Evolutionary conservation across 2,888 invertebrate species (phyloP).

Genomic region (Phymatocera aterrima): DNA sequence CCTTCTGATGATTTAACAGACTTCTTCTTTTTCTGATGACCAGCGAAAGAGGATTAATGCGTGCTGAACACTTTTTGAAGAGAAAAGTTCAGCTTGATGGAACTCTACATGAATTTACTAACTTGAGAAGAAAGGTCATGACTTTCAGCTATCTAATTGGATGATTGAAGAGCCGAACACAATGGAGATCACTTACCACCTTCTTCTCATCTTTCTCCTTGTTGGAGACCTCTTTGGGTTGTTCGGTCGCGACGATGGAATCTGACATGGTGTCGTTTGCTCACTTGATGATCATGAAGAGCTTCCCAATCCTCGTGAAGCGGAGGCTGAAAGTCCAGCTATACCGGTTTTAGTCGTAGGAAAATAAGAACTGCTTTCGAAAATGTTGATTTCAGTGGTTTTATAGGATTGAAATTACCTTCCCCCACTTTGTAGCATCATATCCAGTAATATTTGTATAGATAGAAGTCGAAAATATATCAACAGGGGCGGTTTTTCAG

Average conservation of each 20-base stretch:
- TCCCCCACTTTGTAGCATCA: constrained; percentile 38
- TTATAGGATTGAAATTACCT: constrained; percentile 29
- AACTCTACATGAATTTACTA: not conserved
- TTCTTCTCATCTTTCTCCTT: constrained; percentile 14
- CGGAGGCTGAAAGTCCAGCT: too few species aligned
- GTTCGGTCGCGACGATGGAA: not conserved
- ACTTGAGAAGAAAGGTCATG: not conserved
- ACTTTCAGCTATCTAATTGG: not conserved
- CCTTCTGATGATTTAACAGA: constrained; percentile 42
- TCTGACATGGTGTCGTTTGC: not conserved
- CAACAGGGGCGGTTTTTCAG: constrained; percentile 33
- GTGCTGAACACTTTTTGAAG: not conserved
- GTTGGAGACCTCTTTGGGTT: constrained; percentile 3
- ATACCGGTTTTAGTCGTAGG: not conserved
- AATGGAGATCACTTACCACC: not conserved
- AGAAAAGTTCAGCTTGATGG: not conserved
- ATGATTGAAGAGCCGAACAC: not conserved
- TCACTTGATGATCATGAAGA: not conserved
- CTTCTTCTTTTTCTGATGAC: constrained; percentile 50
- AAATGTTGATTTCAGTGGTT: constrained; percentile 21
- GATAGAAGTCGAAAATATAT: constrained; percentile 38
- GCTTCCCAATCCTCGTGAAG: too few species aligned
- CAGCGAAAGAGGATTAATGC: not conserved
- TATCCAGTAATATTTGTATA: constrained; percentile 27
- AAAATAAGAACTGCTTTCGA: not conserved